phyloP scores from a whole-genome alignment of 2,113 vertebrate species.

The Chaetodon trifascialis region DNA sequence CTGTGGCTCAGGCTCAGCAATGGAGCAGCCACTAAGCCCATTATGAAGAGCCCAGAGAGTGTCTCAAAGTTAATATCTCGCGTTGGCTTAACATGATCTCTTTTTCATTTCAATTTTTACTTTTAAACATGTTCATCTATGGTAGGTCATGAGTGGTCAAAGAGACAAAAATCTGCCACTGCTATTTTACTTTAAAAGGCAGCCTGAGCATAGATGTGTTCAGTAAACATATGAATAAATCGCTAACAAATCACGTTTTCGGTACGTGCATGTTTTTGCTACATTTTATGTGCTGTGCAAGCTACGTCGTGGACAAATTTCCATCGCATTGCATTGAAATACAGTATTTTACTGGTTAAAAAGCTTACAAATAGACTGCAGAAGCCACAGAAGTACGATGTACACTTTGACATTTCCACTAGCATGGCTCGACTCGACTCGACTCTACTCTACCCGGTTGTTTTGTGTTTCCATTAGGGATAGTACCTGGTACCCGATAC shows the following conservation, averaged over 20 bases:
- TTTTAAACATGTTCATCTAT: too few relatives aligned
- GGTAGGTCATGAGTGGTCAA: neutral
- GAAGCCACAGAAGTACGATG: too few relatives aligned
- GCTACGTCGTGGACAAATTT: neutral
- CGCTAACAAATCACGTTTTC: neutral
- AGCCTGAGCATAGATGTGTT: neutral
- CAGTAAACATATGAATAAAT: neutral
- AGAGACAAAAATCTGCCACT: neutral
- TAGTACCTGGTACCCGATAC: too few relatives aligned
- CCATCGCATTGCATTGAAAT: too few relatives aligned
- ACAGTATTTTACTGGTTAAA: too few relatives aligned
- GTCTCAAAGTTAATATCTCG: slow-evolving; percentile 9
- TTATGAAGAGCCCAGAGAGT: slow-evolving; percentile 17
- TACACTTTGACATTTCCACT: too few relatives aligned
- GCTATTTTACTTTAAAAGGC: too few relatives aligned
- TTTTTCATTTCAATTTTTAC: slow-evolving; percentile 17
- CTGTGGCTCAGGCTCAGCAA: slow-evolving; percentile 21
- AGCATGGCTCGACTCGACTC: too few relatives aligned
- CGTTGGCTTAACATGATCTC: slow-evolving; percentile 5
- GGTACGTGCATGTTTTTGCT: neutral
- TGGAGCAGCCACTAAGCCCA: neutral
- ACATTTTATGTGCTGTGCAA: neutral
- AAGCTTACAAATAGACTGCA: too few relatives aligned
- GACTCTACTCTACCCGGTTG: too few relatives aligned
- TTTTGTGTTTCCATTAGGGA: too few relatives aligned